These are phyloP conservation scores for Drosophila pegasa DNA, from an alignment of 2,888 invertebrate species.

Conservation along the genomic window DNA sequence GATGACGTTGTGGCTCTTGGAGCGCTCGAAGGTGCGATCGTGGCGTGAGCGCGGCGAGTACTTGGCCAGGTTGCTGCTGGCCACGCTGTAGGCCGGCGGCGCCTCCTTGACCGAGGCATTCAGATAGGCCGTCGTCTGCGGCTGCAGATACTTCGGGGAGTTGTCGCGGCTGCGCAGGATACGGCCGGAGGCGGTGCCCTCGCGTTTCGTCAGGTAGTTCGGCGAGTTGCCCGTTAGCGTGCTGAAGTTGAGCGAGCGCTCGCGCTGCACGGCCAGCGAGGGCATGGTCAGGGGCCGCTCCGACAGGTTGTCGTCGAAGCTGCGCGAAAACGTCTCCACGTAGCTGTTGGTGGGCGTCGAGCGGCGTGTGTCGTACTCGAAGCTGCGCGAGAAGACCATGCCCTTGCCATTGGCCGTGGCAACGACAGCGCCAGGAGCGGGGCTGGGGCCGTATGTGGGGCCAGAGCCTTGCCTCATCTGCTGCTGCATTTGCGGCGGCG, in stretches of 20 bases:
- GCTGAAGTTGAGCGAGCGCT: constrained; percentile 83
- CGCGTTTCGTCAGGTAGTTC: constrained; percentile 84
- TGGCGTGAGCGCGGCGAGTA: constrained; percentile 75
- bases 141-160: constrained; percentile 84
- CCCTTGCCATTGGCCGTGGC: constrained; percentile 66
- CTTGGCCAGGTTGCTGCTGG: constrained; percentile 41
- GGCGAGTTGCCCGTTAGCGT: constrained; percentile 84
- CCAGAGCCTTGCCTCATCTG: constrained; percentile 22
- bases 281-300: constrained; percentile 69
- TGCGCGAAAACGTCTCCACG: constrained; percentile 84
- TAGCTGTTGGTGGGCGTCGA: constrained; percentile 80
- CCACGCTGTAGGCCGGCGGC: constrained; percentile 78
- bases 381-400: constrained; percentile 85
- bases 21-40: constrained; percentile 80
- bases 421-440: constrained; percentile 29
- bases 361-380: constrained; percentile 84
- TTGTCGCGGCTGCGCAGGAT: constrained; percentile 82
- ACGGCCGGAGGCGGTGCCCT: constrained; percentile 65
- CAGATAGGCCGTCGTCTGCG: constrained; percentile 81
- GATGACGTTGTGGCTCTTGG: constrained; percentile 77
- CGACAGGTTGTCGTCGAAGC: constrained; percentile 84
- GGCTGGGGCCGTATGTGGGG: constrained; percentile 2
- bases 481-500: constrained; percentile 51
- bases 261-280: constrained; percentile 71
- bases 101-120: constrained; percentile 83